These are phyloP conservation scores for Drosophila meridionalis DNA, from an alignment of 2,888 invertebrate species.

Conservation along the genomic window DNA sequence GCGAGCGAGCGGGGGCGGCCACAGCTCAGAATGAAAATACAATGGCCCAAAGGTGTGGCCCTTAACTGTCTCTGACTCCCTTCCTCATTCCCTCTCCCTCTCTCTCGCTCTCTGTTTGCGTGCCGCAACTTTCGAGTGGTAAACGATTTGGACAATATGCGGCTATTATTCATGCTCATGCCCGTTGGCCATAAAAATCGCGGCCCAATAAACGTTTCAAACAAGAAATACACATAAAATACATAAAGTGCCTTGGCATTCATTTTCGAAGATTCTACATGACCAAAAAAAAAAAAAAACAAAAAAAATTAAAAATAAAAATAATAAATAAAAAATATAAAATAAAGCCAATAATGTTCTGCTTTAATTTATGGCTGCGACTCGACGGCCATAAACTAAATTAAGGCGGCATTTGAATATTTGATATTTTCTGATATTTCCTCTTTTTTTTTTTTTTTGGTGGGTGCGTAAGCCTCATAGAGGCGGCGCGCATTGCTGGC, in stretches of 20 bases:
- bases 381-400: constrained; percentile 64
- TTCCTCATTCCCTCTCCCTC: not conserved
- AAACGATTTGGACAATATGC: constrained; percentile 68
- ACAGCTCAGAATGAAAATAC: not conserved
- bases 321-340: not conserved
- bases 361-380: constrained; percentile 60
- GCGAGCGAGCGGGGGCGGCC: constrained; percentile 9
- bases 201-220: constrained; percentile 54
- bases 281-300: constrained; percentile 37
- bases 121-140: constrained; percentile 52
- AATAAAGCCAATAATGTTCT: constrained; percentile 62
- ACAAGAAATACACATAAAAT: constrained; percentile 30
- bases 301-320: not conserved
- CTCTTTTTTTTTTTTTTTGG: constrained; percentile 21
- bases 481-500: constrained; percentile 6
- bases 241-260: constrained; percentile 60
- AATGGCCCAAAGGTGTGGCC: constrained; percentile 57
- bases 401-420: constrained; percentile 64
- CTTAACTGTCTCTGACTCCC: not conserved
- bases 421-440: constrained; percentile 51
- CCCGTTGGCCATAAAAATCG: constrained; percentile 59
- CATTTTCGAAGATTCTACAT: constrained; percentile 63
- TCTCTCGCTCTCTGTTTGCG: constrained; percentile 40
- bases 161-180: constrained; percentile 65
- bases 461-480: constrained; percentile 63